These are phyloP conservation scores for Lindbergichthys nudifrons DNA, from an alignment of 2,797 vertebrate species.

Conservation along the genomic window DNA sequence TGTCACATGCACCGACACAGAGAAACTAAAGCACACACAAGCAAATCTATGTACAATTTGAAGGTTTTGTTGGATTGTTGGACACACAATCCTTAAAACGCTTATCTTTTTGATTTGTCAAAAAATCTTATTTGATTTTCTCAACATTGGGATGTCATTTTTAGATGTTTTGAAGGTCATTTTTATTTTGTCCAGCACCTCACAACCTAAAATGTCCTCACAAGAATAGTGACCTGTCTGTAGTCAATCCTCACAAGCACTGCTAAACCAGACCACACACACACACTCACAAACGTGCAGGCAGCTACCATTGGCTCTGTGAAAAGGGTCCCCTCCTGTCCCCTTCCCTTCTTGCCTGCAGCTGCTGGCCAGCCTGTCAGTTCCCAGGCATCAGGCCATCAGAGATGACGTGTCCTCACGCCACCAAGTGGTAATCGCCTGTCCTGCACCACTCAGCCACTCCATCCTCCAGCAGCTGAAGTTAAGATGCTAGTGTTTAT, in stretches of 20 bases:
- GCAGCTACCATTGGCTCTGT: conserved; percentile 78
- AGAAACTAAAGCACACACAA: conserved; percentile 37
- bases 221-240: conserved; percentile 13
- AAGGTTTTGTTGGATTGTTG: background rate
- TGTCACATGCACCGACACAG: conserved; percentile 43
- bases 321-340: conserved; percentile 73
- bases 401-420: conserved; percentile 71
- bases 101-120: rapidly evolving
- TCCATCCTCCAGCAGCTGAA: background rate
- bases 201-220: conserved; percentile 31
- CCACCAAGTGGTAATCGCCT: conserved; percentile 81
- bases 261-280: conserved; percentile 53
- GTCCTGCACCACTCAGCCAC: conserved; percentile 54
- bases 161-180: background rate
- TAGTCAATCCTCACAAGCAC: conserved; percentile 40
- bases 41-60: conserved; percentile 6
- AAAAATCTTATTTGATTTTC: background rate
- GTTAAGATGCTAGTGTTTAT: conserved; percentile 9
- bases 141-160: background rate
- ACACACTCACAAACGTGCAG: conserved; percentile 64
- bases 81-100: background rate
- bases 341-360: conserved; percentile 75
- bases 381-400: conserved; percentile 75
- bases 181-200: background rate
- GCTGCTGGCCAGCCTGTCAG: conserved; percentile 80